phyloP scores from a whole-genome alignment of 2,113 vertebrate species.

The Syngnathus scovelli region DNA sequence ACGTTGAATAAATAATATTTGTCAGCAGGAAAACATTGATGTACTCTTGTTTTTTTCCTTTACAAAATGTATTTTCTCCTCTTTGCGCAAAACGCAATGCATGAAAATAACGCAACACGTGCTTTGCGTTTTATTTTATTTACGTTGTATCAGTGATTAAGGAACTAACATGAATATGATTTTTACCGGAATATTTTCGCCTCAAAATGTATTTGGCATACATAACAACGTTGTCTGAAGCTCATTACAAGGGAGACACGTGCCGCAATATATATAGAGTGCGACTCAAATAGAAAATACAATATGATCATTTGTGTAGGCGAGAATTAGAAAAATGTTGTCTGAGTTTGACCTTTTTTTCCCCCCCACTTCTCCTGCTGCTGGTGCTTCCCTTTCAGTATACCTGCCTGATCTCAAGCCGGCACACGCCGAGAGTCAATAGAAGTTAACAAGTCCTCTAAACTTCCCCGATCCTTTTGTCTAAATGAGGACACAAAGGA shows the following conservation, averaged over 20 bases:
- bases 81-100: background rate
- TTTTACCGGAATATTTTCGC: background rate
- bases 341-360: conserved; percentile 71
- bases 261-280: too few relatives aligned
- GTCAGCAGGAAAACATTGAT: background rate
- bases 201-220: background rate
- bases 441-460: conserved; percentile 99
- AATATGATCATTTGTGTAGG: background rate
- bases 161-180: background rate
- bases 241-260: too few relatives aligned
- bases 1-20: background rate
- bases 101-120: background rate
- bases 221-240: too few relatives aligned
- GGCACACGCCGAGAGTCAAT: conserved; percentile 99
- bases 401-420: conserved; percentile 96
- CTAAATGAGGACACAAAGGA: conserved; percentile 78
- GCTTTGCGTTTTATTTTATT: background rate
- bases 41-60: background rate
- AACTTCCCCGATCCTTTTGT: conserved; percentile 96
- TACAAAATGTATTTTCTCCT: background rate
- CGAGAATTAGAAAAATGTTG: conserved; percentile 30
- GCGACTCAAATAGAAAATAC: background rate
- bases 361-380: conserved; percentile 80
- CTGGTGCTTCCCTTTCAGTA: conserved; percentile 93
- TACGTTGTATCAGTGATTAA: background rate